phyloP scores from a whole-genome alignment of 2,797 vertebrate genomes.

The Anniella stebbinsi region DNA sequence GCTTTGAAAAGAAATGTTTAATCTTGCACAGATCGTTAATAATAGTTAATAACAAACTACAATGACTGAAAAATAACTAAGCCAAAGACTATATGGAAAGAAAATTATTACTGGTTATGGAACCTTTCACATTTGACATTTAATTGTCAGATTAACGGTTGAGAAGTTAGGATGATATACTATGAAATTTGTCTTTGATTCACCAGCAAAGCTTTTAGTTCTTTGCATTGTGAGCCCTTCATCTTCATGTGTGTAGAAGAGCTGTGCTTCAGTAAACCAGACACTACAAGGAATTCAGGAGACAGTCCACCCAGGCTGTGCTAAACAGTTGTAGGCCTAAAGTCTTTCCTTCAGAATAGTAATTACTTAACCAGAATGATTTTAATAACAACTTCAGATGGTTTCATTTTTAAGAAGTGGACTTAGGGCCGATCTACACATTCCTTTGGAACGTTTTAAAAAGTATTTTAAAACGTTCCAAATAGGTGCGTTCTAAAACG shows the following conservation, averaged over 20 bases:
- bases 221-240: neutral
- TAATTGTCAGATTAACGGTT: neutral
- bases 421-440: too few species aligned
- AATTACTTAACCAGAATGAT: neutral
- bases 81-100: neutral
- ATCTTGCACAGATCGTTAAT: constrained; percentile 10
- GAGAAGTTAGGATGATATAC: neutral
- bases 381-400: neutral
- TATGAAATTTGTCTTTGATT: neutral
- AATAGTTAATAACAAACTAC: neutral
- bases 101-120: neutral
- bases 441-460: too few species aligned
- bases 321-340: neutral
- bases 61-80: neutral
- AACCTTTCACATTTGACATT: neutral
- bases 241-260: neutral
- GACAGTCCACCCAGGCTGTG: neutral
- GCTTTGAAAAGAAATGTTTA: neutral
- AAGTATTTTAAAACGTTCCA: too few species aligned
- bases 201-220: neutral
- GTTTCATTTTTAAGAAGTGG: neutral
- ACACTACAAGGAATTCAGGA: neutral
- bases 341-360: neutral
- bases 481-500: too few species aligned
- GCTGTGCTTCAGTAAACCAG: neutral